Evolutionary conservation across 2,888 invertebrate genomes (phyloP).

Genomic region (Stegophylla sp.): DNA sequence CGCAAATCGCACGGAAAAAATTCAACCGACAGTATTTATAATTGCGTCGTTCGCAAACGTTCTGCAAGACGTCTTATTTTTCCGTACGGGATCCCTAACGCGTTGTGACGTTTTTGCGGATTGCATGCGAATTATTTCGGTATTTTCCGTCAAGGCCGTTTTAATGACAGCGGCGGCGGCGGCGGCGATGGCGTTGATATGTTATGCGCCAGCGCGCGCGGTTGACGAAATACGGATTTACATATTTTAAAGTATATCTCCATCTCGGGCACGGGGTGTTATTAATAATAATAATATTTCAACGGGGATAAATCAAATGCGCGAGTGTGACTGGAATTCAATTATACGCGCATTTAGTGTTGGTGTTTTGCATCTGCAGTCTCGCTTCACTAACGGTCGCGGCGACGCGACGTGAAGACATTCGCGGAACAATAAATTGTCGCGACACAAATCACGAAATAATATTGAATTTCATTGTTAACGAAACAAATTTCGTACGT

Average conservation of each 20-base stretch:
- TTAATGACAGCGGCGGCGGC: too few relatives aligned
- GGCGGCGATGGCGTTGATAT: too few relatives aligned
- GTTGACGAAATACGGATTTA: slow-evolving; percentile 22
- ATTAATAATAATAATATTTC: slow-evolving; percentile 40
- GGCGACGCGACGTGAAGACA: slow-evolving; percentile 17
- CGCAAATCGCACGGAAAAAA: background rate
- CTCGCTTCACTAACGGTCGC: slow-evolving; percentile 23
- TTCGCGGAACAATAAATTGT: slow-evolving; percentile 39
- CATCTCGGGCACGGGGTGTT: too few relatives aligned
- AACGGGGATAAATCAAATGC: slow-evolving; percentile 39
- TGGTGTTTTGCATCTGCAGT: background rate
- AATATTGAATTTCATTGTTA: slow-evolving; percentile 38
- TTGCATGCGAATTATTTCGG: background rate
- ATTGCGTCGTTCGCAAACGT: background rate
- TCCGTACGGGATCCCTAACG: background rate
- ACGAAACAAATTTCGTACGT: slow-evolving; percentile 32
- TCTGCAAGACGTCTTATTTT: background rate
- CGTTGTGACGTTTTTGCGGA: slow-evolving; percentile 14
- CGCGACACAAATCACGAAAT: background rate
- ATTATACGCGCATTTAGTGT: slow-evolving; percentile 17
- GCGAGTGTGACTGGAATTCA: slow-evolving; percentile 17
- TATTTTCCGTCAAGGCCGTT: background rate
- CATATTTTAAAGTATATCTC: slow-evolving; percentile 19
- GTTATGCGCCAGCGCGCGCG: too few relatives aligned
- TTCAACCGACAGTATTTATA: background rate